phyloP scores from a whole-genome alignment of 2,888 invertebrate species.

The Agonopterix alstromeriana region DNA sequence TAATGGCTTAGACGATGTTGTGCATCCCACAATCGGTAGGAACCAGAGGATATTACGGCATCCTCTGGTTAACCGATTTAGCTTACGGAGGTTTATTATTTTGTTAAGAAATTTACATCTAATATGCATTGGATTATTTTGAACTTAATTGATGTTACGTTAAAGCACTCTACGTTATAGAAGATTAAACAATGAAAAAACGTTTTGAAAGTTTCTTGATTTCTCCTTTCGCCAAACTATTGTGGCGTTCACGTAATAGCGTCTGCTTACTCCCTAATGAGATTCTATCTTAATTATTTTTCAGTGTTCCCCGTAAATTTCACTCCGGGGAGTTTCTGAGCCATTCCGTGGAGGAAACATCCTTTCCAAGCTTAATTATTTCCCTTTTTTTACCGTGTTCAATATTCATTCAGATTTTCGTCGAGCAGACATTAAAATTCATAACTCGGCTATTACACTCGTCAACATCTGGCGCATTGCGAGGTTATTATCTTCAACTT shows the following conservation, averaged over 20 bases:
- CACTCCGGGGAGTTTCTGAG: conserved; percentile 38
- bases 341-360: conserved; percentile 52
- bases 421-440: conserved; percentile 64
- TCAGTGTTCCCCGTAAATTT: conserved; percentile 52
- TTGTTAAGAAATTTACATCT: too few relatives aligned
- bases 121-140: too few relatives aligned
- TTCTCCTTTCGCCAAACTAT: conserved; percentile 1
- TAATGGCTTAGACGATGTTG: too few relatives aligned
- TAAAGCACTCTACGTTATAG: too few relatives aligned
- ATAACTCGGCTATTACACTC: conserved; percentile 62
- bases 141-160: too few relatives aligned
- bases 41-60: too few relatives aligned
- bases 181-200: too few relatives aligned
- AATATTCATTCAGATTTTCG: conserved; percentile 66
- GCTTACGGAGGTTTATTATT: too few relatives aligned
- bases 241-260: conserved; percentile 8
- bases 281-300: conserved; percentile 61
- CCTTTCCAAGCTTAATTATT: conserved; percentile 57
- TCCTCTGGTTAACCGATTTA: too few relatives aligned
- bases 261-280: conserved; percentile 35
- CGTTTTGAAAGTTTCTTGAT: too few relatives aligned
- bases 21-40: too few relatives aligned
- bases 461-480: conserved; percentile 63
- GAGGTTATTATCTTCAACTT: conserved; percentile 54
- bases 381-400: conserved; percentile 53